phyloP scores from a whole-genome alignment of 2,113 vertebrate species.

The Neodontobutis hainanensis region DNA sequence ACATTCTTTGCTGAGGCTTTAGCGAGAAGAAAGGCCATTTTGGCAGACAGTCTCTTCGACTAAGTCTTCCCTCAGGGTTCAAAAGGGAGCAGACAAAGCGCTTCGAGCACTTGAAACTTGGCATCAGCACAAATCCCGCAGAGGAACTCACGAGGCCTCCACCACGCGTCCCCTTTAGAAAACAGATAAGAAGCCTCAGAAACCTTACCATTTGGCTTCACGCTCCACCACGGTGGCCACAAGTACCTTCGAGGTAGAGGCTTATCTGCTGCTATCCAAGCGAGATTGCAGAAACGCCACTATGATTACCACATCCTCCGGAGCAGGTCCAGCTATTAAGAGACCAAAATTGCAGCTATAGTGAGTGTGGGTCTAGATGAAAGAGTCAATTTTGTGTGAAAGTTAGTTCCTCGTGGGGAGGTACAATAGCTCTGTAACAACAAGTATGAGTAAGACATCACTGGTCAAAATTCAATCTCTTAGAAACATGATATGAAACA shows the following conservation, averaged over 20 bases:
- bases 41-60: conserved; percentile 62
- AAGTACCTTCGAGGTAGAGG: conserved; percentile 41
- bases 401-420: conserved; percentile 17
- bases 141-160: conserved; percentile 51
- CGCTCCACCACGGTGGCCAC: conserved; percentile 47
- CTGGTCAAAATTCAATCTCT: neutral
- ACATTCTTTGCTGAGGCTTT: conserved; percentile 64
- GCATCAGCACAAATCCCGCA: conserved; percentile 59
- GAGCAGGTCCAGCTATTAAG: conserved; percentile 41
- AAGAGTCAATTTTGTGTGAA: conserved; percentile 31
- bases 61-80: conserved; percentile 61
- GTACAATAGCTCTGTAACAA: conserved; percentile 27
- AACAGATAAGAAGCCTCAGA: conserved; percentile 52
- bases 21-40: conserved; percentile 66
- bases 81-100: conserved; percentile 67
- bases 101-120: conserved; percentile 67
- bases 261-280: conserved; percentile 49
- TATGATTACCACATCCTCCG: conserved; percentile 55
- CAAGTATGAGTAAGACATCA: conserved; percentile 16
- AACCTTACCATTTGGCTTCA: conserved; percentile 46
- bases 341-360: conserved; percentile 38
- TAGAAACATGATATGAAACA: neutral
- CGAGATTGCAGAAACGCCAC: conserved; percentile 41
- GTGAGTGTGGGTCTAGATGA: conserved; percentile 30
- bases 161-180: conserved; percentile 54